Conservation (phyloP, 2,888 invertebrate genomes). For the Drosophila koepferae region DNA sequence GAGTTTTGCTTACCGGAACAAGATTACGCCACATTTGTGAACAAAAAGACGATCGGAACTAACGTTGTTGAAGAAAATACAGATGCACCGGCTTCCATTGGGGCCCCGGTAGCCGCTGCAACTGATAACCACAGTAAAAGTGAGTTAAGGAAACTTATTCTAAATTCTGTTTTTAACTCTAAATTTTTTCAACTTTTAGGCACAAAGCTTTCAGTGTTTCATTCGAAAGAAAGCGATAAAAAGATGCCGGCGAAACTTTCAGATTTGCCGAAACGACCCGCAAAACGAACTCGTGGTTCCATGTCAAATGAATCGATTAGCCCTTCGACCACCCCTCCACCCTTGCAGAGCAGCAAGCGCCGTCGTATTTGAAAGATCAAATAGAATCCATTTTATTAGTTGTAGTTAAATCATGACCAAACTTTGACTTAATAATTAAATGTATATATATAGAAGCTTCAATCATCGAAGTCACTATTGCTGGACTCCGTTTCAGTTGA, state of each 20-base stretch:
- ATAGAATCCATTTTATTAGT: conserved; percentile 36
- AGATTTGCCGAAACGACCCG: conserved; percentile 84
- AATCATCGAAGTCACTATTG: conserved; percentile 76
- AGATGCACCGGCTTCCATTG: conserved; percentile 41
- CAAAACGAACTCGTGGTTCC: conserved; percentile 85
- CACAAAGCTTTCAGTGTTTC: conserved; percentile 32
- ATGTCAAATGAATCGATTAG: conserved; percentile 85
- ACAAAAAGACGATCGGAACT: conserved; percentile 63
- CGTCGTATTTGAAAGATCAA: conserved; percentile 81
- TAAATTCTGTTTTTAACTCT: background rate
- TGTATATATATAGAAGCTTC: conserved; percentile 58
- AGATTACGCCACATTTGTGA: conserved; percentile 85
- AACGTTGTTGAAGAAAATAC: conserved; percentile 54
- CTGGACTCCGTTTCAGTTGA: conserved; percentile 45
- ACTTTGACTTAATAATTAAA: conserved; percentile 45
- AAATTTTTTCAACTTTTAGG: conserved; percentile 9
- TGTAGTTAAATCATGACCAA: conserved; percentile 51
- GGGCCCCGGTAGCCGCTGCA: conserved; percentile 50
- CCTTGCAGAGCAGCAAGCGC: conserved; percentile 81
- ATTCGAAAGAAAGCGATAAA: conserved; percentile 81
- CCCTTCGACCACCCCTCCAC: conserved; percentile 85
- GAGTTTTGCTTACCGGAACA: conserved; percentile 87
- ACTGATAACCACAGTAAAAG: conserved; percentile 75
- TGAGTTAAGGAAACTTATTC: conserved; percentile 8
- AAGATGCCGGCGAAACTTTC: conserved; percentile 77